Evolutionary conservation across 2,888 invertebrate genomes (phyloP).

Genomic region (Oscheius sp.): DNA sequence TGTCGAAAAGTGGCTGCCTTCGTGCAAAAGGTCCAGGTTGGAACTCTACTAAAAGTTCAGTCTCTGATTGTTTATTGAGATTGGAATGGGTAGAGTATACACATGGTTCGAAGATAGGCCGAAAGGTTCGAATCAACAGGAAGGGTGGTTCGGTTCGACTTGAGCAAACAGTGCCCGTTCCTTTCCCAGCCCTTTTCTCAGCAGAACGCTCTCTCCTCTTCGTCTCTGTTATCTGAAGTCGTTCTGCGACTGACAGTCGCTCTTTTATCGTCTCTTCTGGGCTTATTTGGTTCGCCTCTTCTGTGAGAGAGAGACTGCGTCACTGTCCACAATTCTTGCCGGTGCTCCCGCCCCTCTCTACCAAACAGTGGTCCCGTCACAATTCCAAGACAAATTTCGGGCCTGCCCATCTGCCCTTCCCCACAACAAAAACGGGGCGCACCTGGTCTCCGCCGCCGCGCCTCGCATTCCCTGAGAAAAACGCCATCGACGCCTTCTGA

Average conservation of each 20-base stretch:
- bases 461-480: constrained; percentile 25
- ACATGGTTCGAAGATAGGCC: too few species aligned
- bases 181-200: too few species aligned
- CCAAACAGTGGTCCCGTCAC: constrained; percentile 1
- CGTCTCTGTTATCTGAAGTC: constrained; percentile 4
- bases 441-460: constrained; percentile 20
- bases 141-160: too few species aligned
- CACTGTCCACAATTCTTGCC: background rate
- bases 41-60: too few species aligned
- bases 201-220: too few species aligned
- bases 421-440: constrained; percentile 26
- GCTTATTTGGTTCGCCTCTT: constrained; percentile 1
- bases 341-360: constrained; percentile 12
- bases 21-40: too few species aligned
- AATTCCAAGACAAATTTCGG: constrained; percentile 21
- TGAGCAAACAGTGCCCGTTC: too few species aligned
- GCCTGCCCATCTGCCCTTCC: constrained; percentile 23
- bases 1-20: too few species aligned
- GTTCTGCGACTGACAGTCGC: constrained; percentile 21
- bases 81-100: too few species aligned
- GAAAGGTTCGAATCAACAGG: too few species aligned
- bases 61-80: too few species aligned
- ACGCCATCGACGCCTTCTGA: constrained; percentile 28
- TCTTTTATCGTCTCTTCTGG: background rate
- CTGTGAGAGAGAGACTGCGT: background rate